These are phyloP conservation scores for Pongo pygmaeus DNA, from an alignment of 2,113 vertebrate species.

Conservation along the genomic window DNA sequence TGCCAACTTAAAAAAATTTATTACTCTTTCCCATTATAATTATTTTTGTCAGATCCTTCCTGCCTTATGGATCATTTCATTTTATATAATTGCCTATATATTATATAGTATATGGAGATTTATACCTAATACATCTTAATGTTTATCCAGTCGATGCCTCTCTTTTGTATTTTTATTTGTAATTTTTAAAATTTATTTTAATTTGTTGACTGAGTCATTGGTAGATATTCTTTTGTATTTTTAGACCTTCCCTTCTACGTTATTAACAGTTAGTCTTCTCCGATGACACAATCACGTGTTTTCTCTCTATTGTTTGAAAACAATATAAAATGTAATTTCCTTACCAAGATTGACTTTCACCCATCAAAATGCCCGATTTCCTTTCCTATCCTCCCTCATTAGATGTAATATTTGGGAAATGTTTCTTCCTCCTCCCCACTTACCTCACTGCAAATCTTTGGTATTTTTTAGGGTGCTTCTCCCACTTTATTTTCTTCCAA, in stretches of 20 bases:
- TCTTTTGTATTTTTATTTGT: too few relatives aligned
- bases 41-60: neutral
- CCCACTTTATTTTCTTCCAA: neutral
- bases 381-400: neutral
- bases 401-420: neutral
- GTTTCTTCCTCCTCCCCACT: neutral
- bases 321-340: neutral
- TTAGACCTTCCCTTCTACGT: neutral
- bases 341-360: neutral
- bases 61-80: slow-evolving; percentile 28
- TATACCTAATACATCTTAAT: neutral
- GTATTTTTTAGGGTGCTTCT: neutral
- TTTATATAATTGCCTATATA: neutral
- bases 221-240: neutral
- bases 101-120: neutral
- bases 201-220: too few relatives aligned
- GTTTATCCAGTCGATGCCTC: neutral
- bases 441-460: neutral
- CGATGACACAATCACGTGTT: neutral
- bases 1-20: neutral
- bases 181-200: too few relatives aligned
- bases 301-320: slow-evolving; percentile 30
- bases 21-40: neutral
- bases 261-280: neutral
- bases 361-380: neutral